A percentile compares a stretch with the other conserved stretches of the same genome.
These are phyloP conservation scores for Hippasteria phrygiana DNA, from an alignment of 53 echinoderm and acorn worm genomes.

Conservation along the genomic window DNA sequence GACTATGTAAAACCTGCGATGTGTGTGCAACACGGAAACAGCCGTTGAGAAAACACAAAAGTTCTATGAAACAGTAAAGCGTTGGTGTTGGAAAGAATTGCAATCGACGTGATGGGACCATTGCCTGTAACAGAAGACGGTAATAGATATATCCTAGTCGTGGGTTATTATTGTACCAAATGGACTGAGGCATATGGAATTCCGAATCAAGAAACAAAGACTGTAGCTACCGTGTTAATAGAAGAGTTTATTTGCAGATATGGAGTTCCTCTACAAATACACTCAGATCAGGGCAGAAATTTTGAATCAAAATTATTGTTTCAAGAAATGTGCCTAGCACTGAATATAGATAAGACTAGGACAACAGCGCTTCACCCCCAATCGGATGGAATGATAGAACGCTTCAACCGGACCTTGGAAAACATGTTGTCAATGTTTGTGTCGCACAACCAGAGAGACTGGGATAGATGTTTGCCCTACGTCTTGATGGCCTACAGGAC, in stretches of 20 bases:
- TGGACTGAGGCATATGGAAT: constrained; percentile 64
- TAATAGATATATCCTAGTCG: too few relatives aligned
- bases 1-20: constrained; percentile 23
- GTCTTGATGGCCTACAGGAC: too few relatives aligned
- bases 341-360: constrained; percentile 33
- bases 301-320: constrained; percentile 40
- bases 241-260: constrained; percentile 44
- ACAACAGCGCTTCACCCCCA: too few relatives aligned
- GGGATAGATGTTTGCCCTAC: too few relatives aligned
- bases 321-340: constrained; percentile 26
- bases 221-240: constrained; percentile 45
- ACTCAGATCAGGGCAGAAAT: constrained; percentile 42
- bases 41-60: background rate
- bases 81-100: constrained; percentile 65
- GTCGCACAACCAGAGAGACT: too few relatives aligned
- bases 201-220: constrained; percentile 48
- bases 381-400: too few relatives aligned
- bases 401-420: too few relatives aligned
- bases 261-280: constrained; percentile 58
- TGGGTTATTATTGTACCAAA: constrained; percentile 61
- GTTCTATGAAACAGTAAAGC: constrained; percentile 8
- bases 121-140: constrained; percentile 39
- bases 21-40: constrained; percentile 25
- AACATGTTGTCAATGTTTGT: too few relatives aligned
- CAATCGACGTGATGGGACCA: constrained; percentile 61